Base-by-base conservation (phyloP, 1,140 invertebrate genomes). In the Ectropis grisescens region DNA sequence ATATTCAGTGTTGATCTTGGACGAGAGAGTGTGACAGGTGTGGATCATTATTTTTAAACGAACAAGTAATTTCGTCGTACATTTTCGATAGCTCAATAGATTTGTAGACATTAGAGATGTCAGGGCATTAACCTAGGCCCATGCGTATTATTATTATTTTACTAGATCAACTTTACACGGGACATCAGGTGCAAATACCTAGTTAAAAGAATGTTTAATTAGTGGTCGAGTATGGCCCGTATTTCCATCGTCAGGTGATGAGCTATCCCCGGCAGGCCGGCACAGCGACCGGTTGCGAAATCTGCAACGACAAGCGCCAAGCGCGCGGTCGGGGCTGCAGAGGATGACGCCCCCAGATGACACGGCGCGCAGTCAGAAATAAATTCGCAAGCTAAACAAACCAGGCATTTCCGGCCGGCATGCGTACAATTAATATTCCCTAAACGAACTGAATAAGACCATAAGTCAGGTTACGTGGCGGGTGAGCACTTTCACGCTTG, bases 381-480 rank as follows among this genome's bases (percentile, higher is more conserved):
- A 80, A 76, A 65, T 74, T 53, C 59, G 71, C 64, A 71, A 64
- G 38, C 58, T 61, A 72, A 72, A 80, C 62, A 80, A 69, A 67
- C 54, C 50, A 31, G 61, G 64, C 52, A 71, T 76, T 72, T 74
- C 75, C 71, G 69, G 56, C 62, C 58, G 47, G 37, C 55, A 59
- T 51, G 58, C 57, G 44, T 43, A 70, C 58, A 78, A 58, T 70
- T 64, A 65, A 12, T 40, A 51, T 37, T 58, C 46, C 58, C 37
- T 40, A 59, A 60, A 49, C 10, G 10, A 19, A 4, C 16, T 19
- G 16, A 3, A 4, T 19, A 19, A 19, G 16, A 19, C 16, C 3
- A 19, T 19, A 19, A 19, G 16, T 4, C 16, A 8, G 8, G 8
- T 19, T 19, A 8, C 16, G 16, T 19, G 3, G 16, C 3, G 16